Percentiles rank a stretch among this genome's conserved stretches.
phyloP scores from a whole-genome alignment of 2,888 invertebrate genomes.

The Beris chalybata region DNA sequence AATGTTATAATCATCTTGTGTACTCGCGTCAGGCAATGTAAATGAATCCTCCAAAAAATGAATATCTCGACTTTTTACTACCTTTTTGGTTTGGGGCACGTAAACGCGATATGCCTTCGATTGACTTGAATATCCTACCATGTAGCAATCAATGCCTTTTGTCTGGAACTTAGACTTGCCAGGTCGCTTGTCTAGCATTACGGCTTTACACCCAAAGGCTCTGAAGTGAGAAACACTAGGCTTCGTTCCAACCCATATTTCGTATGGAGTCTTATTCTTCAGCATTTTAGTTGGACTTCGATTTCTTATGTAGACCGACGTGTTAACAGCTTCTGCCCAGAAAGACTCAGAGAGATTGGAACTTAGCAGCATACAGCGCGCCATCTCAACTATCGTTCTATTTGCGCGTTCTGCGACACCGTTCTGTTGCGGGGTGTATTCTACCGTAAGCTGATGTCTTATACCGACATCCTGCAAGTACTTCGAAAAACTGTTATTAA shows the following conservation, averaged over 20 bases:
- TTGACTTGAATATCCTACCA: slow-evolving; percentile 39
- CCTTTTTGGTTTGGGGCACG: neutral
- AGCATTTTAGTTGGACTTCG: slow-evolving; percentile 39
- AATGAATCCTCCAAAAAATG: slow-evolving; percentile 9
- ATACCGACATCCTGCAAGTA: slow-evolving; percentile 34
- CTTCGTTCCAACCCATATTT: slow-evolving; percentile 39
- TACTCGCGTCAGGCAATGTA: too few relatives aligned
- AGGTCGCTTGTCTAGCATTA: slow-evolving; percentile 36
- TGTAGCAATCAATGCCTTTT: slow-evolving; percentile 35
- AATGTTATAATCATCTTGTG: too few relatives aligned
- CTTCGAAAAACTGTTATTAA: slow-evolving; percentile 21
- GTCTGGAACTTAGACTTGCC: slow-evolving; percentile 37
- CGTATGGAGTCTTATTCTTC: slow-evolving; percentile 41
- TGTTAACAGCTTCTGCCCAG: slow-evolving; percentile 41
- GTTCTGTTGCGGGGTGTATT: slow-evolving; percentile 39
- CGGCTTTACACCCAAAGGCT: slow-evolving; percentile 39
- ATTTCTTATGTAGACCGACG: slow-evolving; percentile 39
- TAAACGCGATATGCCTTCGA: too few relatives aligned
- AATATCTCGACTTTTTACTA: slow-evolving; percentile 17
- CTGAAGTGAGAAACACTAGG: slow-evolving; percentile 38
- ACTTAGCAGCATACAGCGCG: slow-evolving; percentile 44
- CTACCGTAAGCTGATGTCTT: slow-evolving; percentile 22
- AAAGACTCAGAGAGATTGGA: slow-evolving; percentile 41
- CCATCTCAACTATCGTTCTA: slow-evolving; percentile 42
- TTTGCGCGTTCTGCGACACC: slow-evolving; percentile 39